Evolutionary conservation across 2,888 invertebrate species (phyloP).

Genomic region (Frankliniella fusca): DNA sequence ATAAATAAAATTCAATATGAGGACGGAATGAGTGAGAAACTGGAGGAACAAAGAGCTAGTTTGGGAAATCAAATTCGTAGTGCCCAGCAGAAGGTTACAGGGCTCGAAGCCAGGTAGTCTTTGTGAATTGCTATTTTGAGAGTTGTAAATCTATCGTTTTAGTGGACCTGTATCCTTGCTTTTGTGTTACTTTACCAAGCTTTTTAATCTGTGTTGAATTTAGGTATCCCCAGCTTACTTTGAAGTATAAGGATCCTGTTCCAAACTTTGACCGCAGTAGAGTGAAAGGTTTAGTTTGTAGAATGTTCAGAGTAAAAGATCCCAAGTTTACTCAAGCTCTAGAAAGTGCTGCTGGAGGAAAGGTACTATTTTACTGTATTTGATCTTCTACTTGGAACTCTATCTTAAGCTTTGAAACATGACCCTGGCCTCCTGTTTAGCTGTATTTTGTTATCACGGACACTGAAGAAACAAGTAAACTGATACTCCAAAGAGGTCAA

Average conservation of each 20-base stretch:
- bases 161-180: background rate
- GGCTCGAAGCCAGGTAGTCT: slow-evolving; percentile 49
- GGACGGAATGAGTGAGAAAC: slow-evolving; percentile 38
- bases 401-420: background rate
- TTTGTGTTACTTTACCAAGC: background rate
- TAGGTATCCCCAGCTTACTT: slow-evolving; percentile 56
- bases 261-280: slow-evolving; percentile 62
- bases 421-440: slow-evolving; percentile 50
- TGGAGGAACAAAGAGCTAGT: slow-evolving; percentile 45
- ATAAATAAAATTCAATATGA: slow-evolving; percentile 50
- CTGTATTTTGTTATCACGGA: slow-evolving; percentile 88
- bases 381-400: background rate
- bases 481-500: slow-evolving; percentile 75
- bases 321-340: slow-evolving; percentile 68
- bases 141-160: background rate
- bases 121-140: background rate
- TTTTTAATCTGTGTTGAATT: slow-evolving; percentile 36
- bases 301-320: slow-evolving; percentile 71
- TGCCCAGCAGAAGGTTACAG: slow-evolving; percentile 56
- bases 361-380: slow-evolving; percentile 53
- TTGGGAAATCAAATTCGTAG: slow-evolving; percentile 56
- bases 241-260: slow-evolving; percentile 75
- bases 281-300: slow-evolving; percentile 75
- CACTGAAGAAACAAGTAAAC: slow-evolving; percentile 76
- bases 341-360: slow-evolving; percentile 79